Conservation (phyloP, 2,888 invertebrate genomes). For the Pilophorus perplexus region DNA sequence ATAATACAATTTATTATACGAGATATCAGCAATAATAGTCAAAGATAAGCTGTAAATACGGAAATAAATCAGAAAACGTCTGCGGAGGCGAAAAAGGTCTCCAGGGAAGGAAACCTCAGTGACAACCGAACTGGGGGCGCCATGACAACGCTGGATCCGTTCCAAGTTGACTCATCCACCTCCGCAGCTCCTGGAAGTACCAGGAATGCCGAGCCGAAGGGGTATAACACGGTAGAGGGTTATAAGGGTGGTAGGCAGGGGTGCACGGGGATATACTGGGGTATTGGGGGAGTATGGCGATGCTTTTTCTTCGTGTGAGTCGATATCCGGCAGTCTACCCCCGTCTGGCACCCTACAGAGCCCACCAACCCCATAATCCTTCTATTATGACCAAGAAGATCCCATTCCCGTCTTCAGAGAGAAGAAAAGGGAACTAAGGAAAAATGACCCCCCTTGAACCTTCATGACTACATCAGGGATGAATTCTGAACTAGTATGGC, state of each 20-base stretch:
- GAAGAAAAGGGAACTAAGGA: too few relatives aligned
- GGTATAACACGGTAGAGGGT: neutral
- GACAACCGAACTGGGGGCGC: conserved; percentile 17
- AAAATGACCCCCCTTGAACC: too few relatives aligned
- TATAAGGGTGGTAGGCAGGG: too few relatives aligned
- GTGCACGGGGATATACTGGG: conserved; percentile 6
- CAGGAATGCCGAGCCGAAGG: conserved; percentile 1
- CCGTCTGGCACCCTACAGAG: too few relatives aligned
- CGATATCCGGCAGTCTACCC: conserved; percentile 8
- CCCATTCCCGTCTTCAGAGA: too few relatives aligned
- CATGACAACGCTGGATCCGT: conserved; percentile 35
- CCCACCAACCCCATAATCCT: too few relatives aligned
- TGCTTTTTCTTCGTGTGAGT: conserved; percentile 11
- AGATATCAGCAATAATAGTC: neutral
- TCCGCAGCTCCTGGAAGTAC: neutral
- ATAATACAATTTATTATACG: too few relatives aligned
- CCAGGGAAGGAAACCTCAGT: neutral
- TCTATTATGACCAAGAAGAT: too few relatives aligned
- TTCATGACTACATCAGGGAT: too few relatives aligned
- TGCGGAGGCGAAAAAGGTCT: conserved; percentile 3
- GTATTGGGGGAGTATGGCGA: too few relatives aligned
- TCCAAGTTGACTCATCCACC: conserved; percentile 36
- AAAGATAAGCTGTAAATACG: neutral
- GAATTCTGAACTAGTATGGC: too few relatives aligned
- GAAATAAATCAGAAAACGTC: conserved; percentile 9